A percentile compares a stretch with the other conserved stretches of the same genome.
phyloP scores from a whole-genome alignment of 2,113 vertebrate genomes.

The Dermatemys mawii region DNA sequence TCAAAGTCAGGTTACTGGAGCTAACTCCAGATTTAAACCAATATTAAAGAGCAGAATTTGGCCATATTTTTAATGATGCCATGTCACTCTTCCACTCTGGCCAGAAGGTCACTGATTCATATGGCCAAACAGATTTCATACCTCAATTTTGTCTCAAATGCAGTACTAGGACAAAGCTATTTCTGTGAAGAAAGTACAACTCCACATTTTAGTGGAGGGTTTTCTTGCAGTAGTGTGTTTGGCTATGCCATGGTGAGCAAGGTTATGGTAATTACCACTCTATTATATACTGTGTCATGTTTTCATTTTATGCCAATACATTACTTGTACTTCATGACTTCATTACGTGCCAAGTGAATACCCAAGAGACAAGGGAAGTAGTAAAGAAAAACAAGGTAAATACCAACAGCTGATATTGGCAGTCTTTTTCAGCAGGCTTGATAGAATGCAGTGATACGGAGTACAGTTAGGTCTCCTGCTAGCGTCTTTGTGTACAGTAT shows the following conservation, averaged over 20 bases:
- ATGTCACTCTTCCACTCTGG: not conserved
- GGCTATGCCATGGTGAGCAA: not conserved
- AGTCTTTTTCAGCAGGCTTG: not conserved
- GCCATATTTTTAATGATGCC: not conserved
- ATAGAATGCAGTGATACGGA: not conserved
- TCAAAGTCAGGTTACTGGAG: not conserved
- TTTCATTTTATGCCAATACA: not conserved
- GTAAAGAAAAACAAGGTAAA: not conserved
- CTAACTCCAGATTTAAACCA: not conserved
- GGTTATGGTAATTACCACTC: constrained; percentile 8
- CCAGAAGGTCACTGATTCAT: not conserved
- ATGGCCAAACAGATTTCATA: not conserved
- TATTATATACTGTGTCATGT: not conserved
- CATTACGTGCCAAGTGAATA: not conserved
- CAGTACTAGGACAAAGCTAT: not conserved
- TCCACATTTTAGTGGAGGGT: not conserved
- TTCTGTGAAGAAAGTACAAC: constrained; percentile 4
- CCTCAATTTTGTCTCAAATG: not conserved
- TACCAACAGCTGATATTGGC: not conserved
- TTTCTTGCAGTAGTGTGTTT: not conserved
- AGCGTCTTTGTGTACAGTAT: not conserved
- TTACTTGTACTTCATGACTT: not conserved
- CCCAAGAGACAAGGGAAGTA: not conserved
- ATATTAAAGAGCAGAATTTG: not conserved
- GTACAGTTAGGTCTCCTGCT: not conserved